Base-by-base conservation (phyloP, 1,140 invertebrate genomes). In the Anadara kagoshimensis region DNA sequence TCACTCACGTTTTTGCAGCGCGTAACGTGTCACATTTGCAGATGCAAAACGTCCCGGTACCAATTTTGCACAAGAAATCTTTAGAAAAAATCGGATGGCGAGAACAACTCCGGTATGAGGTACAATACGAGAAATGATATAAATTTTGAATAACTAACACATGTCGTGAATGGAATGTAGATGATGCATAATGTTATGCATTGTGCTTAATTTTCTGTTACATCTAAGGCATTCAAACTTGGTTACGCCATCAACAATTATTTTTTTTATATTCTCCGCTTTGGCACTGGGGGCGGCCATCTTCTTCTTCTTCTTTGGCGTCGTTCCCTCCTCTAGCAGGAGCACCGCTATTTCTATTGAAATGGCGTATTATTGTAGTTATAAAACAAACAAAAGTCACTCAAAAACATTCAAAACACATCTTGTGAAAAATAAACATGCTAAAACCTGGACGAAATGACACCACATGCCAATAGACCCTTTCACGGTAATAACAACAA, bases 101-200 rank as follows among this genome's bases (percentile, higher is more conserved):
- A 36, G 29, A 36, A 36, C 29, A 36, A 36, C 29, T 36, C 29
- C 29, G 2, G n/a, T n/a, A n/a, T 36, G 29, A 36, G 29, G 29
- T 36, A 36, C 47, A 56, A 1, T 18, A 56, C 53, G 20, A 56
- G 53, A 56, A 56, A 56, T n/a, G 20, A 56, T 56, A 56, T 56
- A 22, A 56, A 22, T 56, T 56, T 56, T 56, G 53, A 56, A 56
- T 22, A 22, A 56, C 53, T 56, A 56, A 56, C 53, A 56, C 53
- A 56, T 56, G 53, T 56, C 53, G 53, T 56, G 53, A 56, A 56
- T 56, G 53, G 53, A 56, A 56, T 56, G 53, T 56, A 56, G 53
- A 56, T 56, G 53, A 56, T 56, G 53, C 53, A 56, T 56, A 56
- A 56, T 56, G 53, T 22, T 18, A 20, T 56, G 53, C 53, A 56